Evolutionary conservation across 2,888 invertebrate species (phyloP), one percentile per base, ranked within the genome.

Genomic region (Acanthoscelides obtectus): DNA sequence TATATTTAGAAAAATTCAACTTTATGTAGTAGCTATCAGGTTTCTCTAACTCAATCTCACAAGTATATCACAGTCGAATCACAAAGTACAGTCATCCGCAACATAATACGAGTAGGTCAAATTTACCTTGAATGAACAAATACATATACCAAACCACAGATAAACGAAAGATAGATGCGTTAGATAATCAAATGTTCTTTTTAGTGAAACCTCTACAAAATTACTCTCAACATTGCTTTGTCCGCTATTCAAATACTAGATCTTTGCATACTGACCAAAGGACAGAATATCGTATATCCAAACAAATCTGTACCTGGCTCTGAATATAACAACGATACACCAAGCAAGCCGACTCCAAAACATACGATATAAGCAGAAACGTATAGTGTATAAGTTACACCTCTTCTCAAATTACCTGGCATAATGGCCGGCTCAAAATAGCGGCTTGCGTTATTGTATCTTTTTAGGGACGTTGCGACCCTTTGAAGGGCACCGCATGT

Each of bases 371-470:
- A 66, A 66, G n/a, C 12, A 22, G 66, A 66, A 66, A 6, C 74
- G 70, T 72, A 74, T 75, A 70, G 71, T 67, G 80, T 82, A 82
- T 84, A 83, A 82, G 81, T 83, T 83, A 83, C 83, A 83, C 82
- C 82, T 79, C 81, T 81, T 82, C 83, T 84, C 83, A 81, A 81
- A 82, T 84, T 83, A 83, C 84, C 82, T 83, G 45, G 45, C 45
- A 45, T 45, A 45, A 45, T 45, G 45, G 45, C 45, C 3, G 45
- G 45, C 45, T 45, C 45, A 45, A 45, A 45, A 45, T 45, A 45
- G 45, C 45, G 45, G 45, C 45, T 45, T 45, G 45, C 45, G 45
- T 45, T 45, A 45, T 45, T 45, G 45, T 45, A 45, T 45, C 45
- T 45, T 45, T 45, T 45, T 45, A 45, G 45, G 45, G 45, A 45